phyloP scores from a whole-genome alignment of 2,113 vertebrate species.

The Takifugu bimaculatus region DNA sequence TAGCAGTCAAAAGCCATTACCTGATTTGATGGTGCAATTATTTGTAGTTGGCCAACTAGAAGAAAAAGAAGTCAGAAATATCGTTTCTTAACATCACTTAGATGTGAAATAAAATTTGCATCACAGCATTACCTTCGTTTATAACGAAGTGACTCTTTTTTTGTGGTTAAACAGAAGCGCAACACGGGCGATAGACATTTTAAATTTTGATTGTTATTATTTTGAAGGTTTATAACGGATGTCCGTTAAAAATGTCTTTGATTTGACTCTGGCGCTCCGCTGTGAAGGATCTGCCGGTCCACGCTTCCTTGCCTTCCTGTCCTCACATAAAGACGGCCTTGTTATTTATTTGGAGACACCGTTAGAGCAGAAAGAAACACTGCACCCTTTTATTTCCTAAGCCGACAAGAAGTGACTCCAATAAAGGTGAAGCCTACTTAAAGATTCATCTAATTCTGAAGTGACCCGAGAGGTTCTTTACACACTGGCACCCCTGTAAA shows the following conservation, averaged over 20 bases:
- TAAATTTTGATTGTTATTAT: conserved; percentile 20
- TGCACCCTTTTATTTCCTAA: conserved; percentile 63
- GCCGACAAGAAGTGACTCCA: conserved; percentile 29
- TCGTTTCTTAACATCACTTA: too few species aligned
- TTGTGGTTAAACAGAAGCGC: too few species aligned
- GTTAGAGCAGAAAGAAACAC: conserved; percentile 62
- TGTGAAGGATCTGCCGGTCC: conserved; percentile 43
- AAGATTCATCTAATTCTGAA: conserved; percentile 24
- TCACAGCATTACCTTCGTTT: too few species aligned
- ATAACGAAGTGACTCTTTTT: too few species aligned
- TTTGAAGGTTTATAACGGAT: conserved; percentile 36
- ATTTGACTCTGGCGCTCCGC: conserved; percentile 21
- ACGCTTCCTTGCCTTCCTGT: conserved; percentile 36
- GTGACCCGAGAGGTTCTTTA: conserved; percentile 8
- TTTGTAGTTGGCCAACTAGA: too few species aligned
- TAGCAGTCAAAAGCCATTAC: too few species aligned
- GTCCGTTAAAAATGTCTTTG: fast-evolving
- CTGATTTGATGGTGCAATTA: too few species aligned
- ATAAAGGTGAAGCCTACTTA: conserved; percentile 43
- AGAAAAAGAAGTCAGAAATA: too few species aligned
- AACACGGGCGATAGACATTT: too few species aligned
- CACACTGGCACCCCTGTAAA: not conserved
- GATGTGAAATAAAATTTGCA: too few species aligned
- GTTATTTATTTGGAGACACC: conserved; percentile 57
- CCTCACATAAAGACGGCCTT: conserved; percentile 72